Conservation (phyloP, 1,140 invertebrate species). For the Cydia splendana region DNA sequence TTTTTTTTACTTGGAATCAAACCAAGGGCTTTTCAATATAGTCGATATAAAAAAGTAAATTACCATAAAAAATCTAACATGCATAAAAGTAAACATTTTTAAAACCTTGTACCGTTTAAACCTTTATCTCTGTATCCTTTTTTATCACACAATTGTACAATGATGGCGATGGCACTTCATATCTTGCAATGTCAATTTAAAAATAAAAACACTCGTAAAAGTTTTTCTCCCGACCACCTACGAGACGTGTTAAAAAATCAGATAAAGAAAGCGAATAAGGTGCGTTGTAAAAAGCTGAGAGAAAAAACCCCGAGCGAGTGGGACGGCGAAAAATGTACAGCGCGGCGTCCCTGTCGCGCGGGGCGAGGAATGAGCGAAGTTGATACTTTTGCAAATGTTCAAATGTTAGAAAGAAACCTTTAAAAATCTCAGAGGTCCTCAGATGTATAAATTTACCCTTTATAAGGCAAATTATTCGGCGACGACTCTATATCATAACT, state of each 20-base stretch:
- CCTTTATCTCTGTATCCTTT: slow-evolving; percentile 2
- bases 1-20: not conserved
- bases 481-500: no score
- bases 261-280: slow-evolving; percentile 45
- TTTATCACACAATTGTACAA: slow-evolving; percentile 17
- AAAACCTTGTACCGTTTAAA: slow-evolving; percentile 29
- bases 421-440: no score
- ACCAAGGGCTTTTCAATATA: slow-evolving; percentile 33
- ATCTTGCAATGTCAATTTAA: slow-evolving; percentile 26
- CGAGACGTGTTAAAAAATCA: slow-evolving; percentile 25
- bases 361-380: slow-evolving; percentile 41
- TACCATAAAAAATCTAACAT: slow-evolving; percentile 2
- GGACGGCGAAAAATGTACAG: slow-evolving; percentile 59
- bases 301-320: slow-evolving; percentile 58
- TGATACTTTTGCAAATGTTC: slow-evolving; percentile 57
- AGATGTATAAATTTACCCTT: no score
- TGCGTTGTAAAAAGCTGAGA: slow-evolving; percentile 66
- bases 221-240: slow-evolving; percentile 32
- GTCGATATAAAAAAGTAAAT: slow-evolving; percentile 52
- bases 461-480: no score
- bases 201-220: slow-evolving; percentile 29
- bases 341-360: slow-evolving; percentile 52
- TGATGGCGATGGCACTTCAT: slow-evolving; percentile 29
- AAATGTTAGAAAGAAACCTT: not conserved
- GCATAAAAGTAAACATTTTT: slow-evolving; percentile 10